Evolutionary conservation across 2,797 vertebrate genomes (phyloP).

Genomic region (Melopsittacus undulatus): DNA sequence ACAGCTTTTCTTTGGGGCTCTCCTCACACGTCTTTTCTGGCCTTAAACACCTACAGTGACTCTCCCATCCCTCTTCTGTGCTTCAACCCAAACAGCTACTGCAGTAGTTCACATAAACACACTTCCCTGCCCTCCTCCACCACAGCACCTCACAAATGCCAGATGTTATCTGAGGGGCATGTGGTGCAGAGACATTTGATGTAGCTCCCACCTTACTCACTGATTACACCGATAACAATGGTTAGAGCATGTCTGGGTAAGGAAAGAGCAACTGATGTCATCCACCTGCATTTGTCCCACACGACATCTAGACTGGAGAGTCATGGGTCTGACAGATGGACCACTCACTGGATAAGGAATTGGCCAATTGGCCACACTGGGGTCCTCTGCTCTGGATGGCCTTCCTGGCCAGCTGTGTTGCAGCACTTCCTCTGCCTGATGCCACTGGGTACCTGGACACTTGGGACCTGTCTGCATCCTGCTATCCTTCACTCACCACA

Average conservation of each 20-base stretch:
- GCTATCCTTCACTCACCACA: background rate
- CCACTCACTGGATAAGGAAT: background rate
- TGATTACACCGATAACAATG: background rate
- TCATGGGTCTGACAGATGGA: background rate
- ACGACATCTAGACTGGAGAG: background rate
- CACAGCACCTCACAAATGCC: background rate
- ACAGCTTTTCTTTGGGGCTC: background rate
- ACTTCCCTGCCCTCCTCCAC: background rate
- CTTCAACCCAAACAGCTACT: background rate
- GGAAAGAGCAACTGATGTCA: background rate
- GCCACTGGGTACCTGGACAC: background rate
- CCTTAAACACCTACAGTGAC: background rate
- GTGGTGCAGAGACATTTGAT: background rate
- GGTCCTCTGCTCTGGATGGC: background rate
- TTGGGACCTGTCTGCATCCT: fast-evolving
- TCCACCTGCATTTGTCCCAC: background rate
- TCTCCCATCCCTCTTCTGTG: fast-evolving
- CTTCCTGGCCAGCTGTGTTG: background rate
- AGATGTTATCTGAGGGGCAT: background rate
- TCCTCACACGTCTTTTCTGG: background rate
- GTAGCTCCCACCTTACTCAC: background rate
- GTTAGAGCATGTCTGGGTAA: background rate
- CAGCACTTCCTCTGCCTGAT: background rate
- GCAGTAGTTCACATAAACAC: fast-evolving
- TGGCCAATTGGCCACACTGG: background rate